Evolutionary conservation across 2,797 vertebrate genomes (phyloP).

Genomic region (Sphenopsis melanotis): DNA sequence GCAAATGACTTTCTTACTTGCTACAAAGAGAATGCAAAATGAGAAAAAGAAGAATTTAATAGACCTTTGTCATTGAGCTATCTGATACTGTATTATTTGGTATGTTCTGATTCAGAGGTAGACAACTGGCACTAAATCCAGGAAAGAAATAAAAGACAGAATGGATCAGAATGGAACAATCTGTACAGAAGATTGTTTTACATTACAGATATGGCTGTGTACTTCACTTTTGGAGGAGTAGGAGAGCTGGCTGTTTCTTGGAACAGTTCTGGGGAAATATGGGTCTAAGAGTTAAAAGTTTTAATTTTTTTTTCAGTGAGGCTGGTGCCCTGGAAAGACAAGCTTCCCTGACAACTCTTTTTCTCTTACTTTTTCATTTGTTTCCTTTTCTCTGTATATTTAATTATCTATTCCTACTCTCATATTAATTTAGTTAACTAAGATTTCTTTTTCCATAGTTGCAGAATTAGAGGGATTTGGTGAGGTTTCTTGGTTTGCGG

Average conservation of each 20-base stretch:
- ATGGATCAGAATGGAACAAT: neutral
- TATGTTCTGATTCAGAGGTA: neutral
- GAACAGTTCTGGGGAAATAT: neutral
- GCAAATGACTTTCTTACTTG: neutral
- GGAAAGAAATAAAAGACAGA: neutral
- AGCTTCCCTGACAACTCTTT: neutral
- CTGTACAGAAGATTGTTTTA: neutral
- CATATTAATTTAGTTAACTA: neutral
- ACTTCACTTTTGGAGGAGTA: neutral
- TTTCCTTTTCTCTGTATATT: neutral
- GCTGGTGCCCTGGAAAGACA: constrained; percentile 14
- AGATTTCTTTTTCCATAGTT: neutral
- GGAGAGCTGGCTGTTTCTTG: neutral
- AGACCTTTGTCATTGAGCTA: neutral
- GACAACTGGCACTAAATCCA: neutral
- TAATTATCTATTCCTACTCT: neutral
- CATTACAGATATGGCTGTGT: neutral
- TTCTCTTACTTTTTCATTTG: neutral
- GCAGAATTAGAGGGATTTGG: neutral
- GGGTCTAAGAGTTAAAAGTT: neutral
- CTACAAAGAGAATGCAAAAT: constrained; percentile 18
- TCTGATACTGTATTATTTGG: neutral
- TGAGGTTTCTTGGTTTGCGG: neutral
- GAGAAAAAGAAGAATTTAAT: constrained; percentile 6
- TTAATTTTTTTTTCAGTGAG: neutral